Conservation (phyloP, 2,113 vertebrate species). For the Lycaon pictus region DNA sequence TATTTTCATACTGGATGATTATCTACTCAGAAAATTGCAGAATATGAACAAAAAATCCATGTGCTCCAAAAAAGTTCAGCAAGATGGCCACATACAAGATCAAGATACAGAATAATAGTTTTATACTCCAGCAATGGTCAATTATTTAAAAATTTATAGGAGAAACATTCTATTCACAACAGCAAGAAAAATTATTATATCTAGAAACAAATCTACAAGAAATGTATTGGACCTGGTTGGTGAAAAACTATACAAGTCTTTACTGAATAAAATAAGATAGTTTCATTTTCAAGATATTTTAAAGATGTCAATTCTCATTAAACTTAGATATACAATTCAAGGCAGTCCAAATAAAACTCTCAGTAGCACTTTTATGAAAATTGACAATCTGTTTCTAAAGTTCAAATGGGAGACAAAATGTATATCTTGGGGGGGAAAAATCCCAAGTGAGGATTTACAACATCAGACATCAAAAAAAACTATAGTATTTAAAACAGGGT, state of each 20-base stretch:
- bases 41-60: not conserved
- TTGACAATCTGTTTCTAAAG: not conserved
- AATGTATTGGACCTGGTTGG: not conserved
- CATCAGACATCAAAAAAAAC: constrained; percentile 11
- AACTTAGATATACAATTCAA: constrained; percentile 46
- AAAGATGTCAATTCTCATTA: not conserved
- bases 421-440: not conserved
- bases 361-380: not conserved
- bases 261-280: not conserved
- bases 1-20: not conserved
- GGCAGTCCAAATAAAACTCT: not conserved
- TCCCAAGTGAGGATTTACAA: not conserved
- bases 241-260: constrained; percentile 41
- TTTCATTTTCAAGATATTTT: constrained; percentile 51
- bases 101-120: constrained; percentile 1
- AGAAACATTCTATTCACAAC: not conserved
- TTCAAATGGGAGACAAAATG: not conserved
- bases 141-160: not conserved
- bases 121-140: not conserved
- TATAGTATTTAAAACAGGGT: not conserved
- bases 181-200: constrained; percentile 16
- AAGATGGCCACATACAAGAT: not conserved
- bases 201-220: constrained; percentile 28
- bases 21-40: constrained; percentile 11
- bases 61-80: not conserved